Evolutionary conservation across 2,113 vertebrate species (phyloP), one percentile per base, ranked within the genome.

Genomic region (Rhinoderma darwinii): DNA sequence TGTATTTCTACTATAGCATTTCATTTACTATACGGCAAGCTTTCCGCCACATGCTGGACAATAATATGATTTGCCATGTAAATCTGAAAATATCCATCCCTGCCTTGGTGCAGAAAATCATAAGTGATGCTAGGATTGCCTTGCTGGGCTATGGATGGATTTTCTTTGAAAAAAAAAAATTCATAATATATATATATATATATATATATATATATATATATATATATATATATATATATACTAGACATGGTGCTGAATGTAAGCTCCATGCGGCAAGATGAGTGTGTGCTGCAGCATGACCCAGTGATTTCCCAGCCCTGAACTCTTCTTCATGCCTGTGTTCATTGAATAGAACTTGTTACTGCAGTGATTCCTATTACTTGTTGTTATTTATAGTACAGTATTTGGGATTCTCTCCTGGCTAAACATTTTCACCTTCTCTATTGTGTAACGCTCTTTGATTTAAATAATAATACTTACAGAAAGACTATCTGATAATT

Each of bases 171-270:
- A n/a, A n/a, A n/a, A n/a, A n/a, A n/a, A n/a, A n/a, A n/a, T n/a
- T n/a, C n/a, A n/a, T n/a, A n/a, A n/a, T n/a, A n/a, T n/a, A n/a
- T n/a, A n/a, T n/a, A n/a, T n/a, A n/a, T 3, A 59, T n/a, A 25
- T 59, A 59, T 8, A 59, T n/a, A 59, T 10, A 59, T 59, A 59
- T n/a, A 59, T 59, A 2, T 59, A n/a, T n/a, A 9, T 59, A n/a
- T 54, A 20, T 22, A 54, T 18, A n/a, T 56, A 0, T 56, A 11
- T 61, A 20, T 27, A 5, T 14, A 30, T 32, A 14, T 50, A 37
- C 14, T 37, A 50, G 41, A 32, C 18, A 22, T 82, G 81, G 27
- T 83, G 59, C 43, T 82, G 79, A 35, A 61, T 41, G 20, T 56
- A 37, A 20, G 32, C 51, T 41, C 14, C 27, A 44, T 44, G 61